Base-by-base conservation (phyloP, 1,140 invertebrate species). In the Leptinotarsa lineolata region DNA sequence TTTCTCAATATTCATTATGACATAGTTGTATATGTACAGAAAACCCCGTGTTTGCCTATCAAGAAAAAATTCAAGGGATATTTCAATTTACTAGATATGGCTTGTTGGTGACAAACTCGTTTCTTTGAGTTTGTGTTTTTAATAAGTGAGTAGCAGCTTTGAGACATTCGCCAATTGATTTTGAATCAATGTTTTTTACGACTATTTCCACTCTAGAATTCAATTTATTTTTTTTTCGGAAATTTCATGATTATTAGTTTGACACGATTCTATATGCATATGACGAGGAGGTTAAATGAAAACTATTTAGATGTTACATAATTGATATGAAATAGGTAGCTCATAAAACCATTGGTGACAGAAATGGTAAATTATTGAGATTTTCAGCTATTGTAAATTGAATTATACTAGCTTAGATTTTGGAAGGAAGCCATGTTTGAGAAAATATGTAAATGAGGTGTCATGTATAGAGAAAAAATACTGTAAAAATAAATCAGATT, bases 1-100 rank as follows among this genome's bases (percentile, higher is more conserved):
- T 45, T 21, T 65, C 59, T 65, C 70, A 71, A 22, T 65, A 71
- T 71, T 58, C 68, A 69, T 69, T 45, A 45, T 46, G 54, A 69
- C 30, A 74, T 77, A 77, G 75, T 74, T 70, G 74, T 74, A 72
- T 70, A 61, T 77, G 73, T 74, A 74, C 75, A 77, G 72, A 77
- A 77, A 71, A 73, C 72, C 11, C 63, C 72, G 73, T 76, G 75
- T 76, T 76, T 74, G 75, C 70, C 71, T 66, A 21, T 67, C 48
- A 68, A 58, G 20, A 20, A 46, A 48, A 24, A 54, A 54, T 48
- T 54, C 15, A 20, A 20, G 12, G n/a, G 67, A 68, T 54, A 46
- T 46, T 68, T 68, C 20, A 63, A 63, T 68, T 54, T 22, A 68
- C 48, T 68, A 68, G 44, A 54, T 68, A 58, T 54, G 67, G 67